phyloP scores from a whole-genome alignment of 2,113 vertebrate genomes.

The Microtus richardsoni region DNA sequence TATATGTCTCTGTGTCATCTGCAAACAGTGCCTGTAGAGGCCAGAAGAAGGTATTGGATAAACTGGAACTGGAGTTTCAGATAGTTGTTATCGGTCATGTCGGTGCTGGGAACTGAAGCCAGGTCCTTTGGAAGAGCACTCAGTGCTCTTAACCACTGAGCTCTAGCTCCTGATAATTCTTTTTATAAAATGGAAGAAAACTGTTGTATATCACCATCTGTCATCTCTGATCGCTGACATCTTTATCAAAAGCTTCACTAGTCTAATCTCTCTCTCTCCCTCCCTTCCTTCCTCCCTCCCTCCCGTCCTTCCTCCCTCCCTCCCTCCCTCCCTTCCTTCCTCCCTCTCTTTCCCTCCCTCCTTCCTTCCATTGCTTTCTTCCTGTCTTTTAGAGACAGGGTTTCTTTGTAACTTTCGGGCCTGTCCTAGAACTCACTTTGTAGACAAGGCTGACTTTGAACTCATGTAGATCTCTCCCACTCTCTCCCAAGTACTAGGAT shows the following conservation, averaged over 20 bases:
- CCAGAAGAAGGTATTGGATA: not conserved
- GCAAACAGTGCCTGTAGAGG: not conserved
- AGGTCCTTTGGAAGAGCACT: not conserved
- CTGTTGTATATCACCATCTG: not conserved
- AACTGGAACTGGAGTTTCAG: not conserved
- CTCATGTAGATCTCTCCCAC: no score
- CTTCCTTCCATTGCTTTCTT: no score
- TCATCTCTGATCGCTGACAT: not conserved
- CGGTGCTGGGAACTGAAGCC: not conserved
- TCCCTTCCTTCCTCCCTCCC: accelerated
- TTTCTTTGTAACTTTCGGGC: no score
- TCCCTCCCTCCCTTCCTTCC: accelerated
- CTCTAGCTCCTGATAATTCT: not conserved
- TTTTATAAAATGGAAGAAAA: not conserved
- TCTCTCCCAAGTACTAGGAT: no score
- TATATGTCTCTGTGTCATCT: not conserved
- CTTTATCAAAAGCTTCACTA: not conserved
- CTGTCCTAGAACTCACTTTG: no score
- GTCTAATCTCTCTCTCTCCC: not conserved
- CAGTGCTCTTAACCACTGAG: not conserved
- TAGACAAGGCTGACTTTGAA: no score
- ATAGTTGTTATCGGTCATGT: not conserved
- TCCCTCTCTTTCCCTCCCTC: accelerated
- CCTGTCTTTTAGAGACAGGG: no score
- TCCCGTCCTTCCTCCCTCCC: no score